phyloP scores from a whole-genome alignment of 2,888 invertebrate genomes.

The Liodrosophila aerea region DNA sequence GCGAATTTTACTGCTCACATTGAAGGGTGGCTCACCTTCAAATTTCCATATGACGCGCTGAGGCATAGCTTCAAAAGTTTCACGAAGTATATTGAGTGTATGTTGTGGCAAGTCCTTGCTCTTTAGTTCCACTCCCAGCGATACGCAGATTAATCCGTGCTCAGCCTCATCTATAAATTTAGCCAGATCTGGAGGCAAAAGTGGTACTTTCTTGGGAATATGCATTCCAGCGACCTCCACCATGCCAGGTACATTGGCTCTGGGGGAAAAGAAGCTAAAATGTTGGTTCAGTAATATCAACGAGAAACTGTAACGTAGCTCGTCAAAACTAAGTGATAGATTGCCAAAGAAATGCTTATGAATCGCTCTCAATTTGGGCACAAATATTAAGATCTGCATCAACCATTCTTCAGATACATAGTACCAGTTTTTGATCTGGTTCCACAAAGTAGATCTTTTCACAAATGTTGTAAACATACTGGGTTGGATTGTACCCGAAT shows the following conservation, averaged over 20 bases:
- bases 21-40: conserved; percentile 67
- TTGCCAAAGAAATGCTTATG: conserved; percentile 62
- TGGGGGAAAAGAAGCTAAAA: conserved; percentile 68
- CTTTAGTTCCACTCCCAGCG: conserved; percentile 81
- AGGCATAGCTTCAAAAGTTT: conserved; percentile 51
- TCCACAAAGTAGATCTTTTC: conserved; percentile 69
- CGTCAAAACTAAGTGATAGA: conserved; percentile 40
- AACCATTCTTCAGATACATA: conserved; percentile 60
- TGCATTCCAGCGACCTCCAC: conserved; percentile 81
- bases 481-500: no score
- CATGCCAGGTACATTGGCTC: conserved; percentile 78
- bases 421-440: conserved; percentile 76
- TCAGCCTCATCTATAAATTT: conserved; percentile 80
- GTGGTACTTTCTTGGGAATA: conserved; percentile 62
- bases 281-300: conserved; percentile 79
- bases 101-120: conserved; percentile 55
- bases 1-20: conserved; percentile 61
- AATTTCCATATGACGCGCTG: conserved; percentile 82
- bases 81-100: conserved; percentile 47
- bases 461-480: conserved; percentile 36
- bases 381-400: conserved; percentile 43
- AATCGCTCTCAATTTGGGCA: conserved; percentile 53
- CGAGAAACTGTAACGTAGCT: conserved; percentile 66
- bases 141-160: conserved; percentile 82
- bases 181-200: conserved; percentile 73